These are phyloP conservation scores for Pilophorus perplexus DNA, from an alignment of 2,888 invertebrate species.

Conservation along the genomic window DNA sequence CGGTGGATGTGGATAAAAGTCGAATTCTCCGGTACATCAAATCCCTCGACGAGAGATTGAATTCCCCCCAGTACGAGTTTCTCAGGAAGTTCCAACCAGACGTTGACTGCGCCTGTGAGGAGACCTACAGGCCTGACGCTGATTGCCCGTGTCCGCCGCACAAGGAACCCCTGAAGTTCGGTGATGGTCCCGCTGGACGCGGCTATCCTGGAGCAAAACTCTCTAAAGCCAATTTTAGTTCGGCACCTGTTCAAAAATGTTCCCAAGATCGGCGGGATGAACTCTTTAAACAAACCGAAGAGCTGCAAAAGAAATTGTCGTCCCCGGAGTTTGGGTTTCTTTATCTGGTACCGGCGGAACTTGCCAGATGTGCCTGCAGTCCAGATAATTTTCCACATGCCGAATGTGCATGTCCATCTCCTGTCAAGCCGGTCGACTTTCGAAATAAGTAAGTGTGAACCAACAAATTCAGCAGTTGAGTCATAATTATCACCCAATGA, in stretches of 20 bases:
- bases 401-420: background rate
- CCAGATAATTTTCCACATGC: background rate
- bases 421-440: background rate
- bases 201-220: background rate
- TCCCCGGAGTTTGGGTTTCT: slow-evolving; percentile 2
- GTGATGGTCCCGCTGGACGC: background rate
- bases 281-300: background rate
- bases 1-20: slow-evolving; percentile 4
- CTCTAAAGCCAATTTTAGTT: too few relatives aligned
- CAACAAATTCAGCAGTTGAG: too few relatives aligned
- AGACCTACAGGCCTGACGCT: background rate
- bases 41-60: slow-evolving; percentile 14
- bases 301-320: background rate
- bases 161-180: background rate
- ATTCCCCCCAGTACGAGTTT: slow-evolving; percentile 4
- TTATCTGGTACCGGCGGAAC: background rate
- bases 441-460: background rate
- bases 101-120: slow-evolving; percentile 12
- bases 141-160: slow-evolving; percentile 4
- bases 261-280: too few relatives aligned
- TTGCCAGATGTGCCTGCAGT: background rate
- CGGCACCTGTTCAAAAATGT: too few relatives aligned
- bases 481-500: too few relatives aligned
- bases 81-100: slow-evolving; percentile 4
- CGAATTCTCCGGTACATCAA: slow-evolving; percentile 6